phyloP scores from a whole-genome alignment of 1,140 invertebrate species.

The Drosophila ironensis region DNA sequence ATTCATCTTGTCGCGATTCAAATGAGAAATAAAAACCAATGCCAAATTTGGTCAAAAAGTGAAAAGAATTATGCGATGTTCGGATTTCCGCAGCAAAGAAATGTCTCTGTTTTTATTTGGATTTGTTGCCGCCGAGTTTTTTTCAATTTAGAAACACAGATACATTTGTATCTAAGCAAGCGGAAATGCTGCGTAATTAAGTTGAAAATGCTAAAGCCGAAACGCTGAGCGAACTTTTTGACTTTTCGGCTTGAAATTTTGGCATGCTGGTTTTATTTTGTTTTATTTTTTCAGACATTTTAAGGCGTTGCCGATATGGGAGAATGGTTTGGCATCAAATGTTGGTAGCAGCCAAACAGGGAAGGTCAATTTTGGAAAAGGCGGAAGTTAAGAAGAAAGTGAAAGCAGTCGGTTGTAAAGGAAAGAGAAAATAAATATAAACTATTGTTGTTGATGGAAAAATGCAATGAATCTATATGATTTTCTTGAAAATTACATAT shows the following conservation, averaged over 20 bases:
- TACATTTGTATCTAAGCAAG: constrained; percentile 20
- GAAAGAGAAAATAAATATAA: not conserved
- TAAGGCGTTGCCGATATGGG: constrained; percentile 53
- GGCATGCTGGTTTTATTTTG: not conserved
- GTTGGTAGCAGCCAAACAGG: constrained; percentile 2
- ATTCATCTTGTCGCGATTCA: constrained; percentile 25
- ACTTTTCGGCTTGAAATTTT: constrained; percentile 23
- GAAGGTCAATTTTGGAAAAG: constrained; percentile 1
- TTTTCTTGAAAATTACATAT: too few species aligned
- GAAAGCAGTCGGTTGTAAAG: not conserved
- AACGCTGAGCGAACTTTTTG: constrained; percentile 22
- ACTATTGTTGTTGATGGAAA: too few species aligned
- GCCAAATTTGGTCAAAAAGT: constrained; percentile 73
- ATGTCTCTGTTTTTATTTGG: constrained; percentile 31
- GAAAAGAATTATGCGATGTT: constrained; percentile 70
- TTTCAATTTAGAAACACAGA: constrained; percentile 46
- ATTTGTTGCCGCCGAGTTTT: constrained; percentile 8
- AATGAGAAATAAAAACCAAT: constrained; percentile 44
- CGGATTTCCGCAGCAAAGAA: constrained; percentile 68
- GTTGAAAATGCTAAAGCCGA: constrained; percentile 28
- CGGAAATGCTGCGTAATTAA: constrained; percentile 70
- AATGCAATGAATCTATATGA: too few species aligned
- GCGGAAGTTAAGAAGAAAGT: constrained; percentile 10
- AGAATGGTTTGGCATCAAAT: constrained; percentile 35
- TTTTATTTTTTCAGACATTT: too few species aligned